These are phyloP conservation scores for Thermophis baileyi DNA, from an alignment of 2,113 vertebrate genomes.

Conservation along the genomic window DNA sequence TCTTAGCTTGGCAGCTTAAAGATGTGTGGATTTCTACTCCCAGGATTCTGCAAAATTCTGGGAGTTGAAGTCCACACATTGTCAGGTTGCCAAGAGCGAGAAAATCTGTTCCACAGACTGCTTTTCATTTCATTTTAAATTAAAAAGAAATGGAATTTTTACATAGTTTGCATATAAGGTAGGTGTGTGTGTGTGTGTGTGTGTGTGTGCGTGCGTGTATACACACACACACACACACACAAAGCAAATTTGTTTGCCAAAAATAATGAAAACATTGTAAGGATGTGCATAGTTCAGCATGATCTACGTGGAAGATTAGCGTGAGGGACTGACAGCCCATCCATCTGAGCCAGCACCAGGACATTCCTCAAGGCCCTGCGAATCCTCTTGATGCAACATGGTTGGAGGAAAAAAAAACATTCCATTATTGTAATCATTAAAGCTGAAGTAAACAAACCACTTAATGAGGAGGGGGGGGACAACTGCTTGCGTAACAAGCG, in stretches of 20 bases:
- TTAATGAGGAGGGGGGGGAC: conserved; percentile 23
- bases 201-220: too few relatives aligned
- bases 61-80: background rate
- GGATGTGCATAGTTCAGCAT: background rate
- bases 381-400: background rate
- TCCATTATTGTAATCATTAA: conserved; percentile 44
- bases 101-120: background rate
- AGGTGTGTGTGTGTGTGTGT: too few relatives aligned
- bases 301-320: background rate
- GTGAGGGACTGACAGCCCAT: background rate
- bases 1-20: background rate
- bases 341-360: background rate
- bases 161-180: background rate
- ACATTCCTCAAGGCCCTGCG: conserved; percentile 1
- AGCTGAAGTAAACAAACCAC: conserved; percentile 34
- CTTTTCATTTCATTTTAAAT: background rate
- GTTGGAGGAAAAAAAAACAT: conserved; percentile 10
- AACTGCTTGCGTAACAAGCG: conserved; percentile 44
- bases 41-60: background rate
- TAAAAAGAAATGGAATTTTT: background rate
- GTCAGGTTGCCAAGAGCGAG: background rate
- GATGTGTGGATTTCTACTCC: background rate
- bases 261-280: background rate
- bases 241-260: background rate
- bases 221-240: too few relatives aligned